A percentile compares a stretch with the other conserved stretches of the same genome.
Conservation (phyloP, 1,140 invertebrate species). For the Arion vulgaris region DNA sequence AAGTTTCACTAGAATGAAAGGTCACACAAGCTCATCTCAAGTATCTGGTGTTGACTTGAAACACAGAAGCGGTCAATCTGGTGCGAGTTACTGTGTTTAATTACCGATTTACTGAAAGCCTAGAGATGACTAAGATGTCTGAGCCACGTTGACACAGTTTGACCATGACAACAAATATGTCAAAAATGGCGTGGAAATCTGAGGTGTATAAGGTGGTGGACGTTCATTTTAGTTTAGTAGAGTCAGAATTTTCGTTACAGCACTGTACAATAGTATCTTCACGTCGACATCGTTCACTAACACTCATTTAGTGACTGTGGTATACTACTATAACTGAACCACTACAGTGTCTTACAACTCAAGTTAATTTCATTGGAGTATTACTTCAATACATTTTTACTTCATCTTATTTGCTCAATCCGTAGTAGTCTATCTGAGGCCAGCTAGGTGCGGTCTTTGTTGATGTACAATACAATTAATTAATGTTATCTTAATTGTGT, state of each 20-base stretch:
- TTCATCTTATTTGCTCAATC: too few species aligned
- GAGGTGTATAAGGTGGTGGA: neutral
- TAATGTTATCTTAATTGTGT: neutral
- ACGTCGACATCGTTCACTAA: neutral
- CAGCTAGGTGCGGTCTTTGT: too few species aligned
- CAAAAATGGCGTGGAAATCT: neutral
- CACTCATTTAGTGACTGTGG: too few species aligned
- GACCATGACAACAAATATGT: neutral
- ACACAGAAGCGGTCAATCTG: slow-evolving; percentile 3
- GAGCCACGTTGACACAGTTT: neutral
- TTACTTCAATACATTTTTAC: too few species aligned
- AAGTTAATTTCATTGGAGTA: too few species aligned
- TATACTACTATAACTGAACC: too few species aligned
- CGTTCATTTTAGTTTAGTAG: neutral
- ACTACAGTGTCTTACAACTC: too few species aligned
- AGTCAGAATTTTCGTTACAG: too few species aligned
- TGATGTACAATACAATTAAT: too few species aligned
- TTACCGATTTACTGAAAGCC: slow-evolving; percentile 6
- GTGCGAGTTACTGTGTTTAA: neutral
- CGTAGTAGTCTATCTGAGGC: too few species aligned
- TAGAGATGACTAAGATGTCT: neutral
- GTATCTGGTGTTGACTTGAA: neutral
- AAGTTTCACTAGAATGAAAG: neutral
- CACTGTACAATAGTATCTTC: too few species aligned
- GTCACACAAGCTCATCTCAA: neutral